Base-by-base conservation (phyloP, 2,888 invertebrate species). In the Volucella bombylans region DNA sequence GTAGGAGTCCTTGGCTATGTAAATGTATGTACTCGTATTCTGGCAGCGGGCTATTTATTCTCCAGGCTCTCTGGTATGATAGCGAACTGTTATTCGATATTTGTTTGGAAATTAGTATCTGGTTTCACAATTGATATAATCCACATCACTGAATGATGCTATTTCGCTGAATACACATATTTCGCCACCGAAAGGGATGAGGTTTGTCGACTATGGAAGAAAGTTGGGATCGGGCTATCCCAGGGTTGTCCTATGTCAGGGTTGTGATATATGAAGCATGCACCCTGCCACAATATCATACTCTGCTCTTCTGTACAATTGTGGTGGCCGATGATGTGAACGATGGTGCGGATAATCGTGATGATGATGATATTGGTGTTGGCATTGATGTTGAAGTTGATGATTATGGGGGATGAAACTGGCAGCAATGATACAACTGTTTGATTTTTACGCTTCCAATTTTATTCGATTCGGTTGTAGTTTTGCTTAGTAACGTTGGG, bases 51-150 rank as follows among this genome's bases (percentile, higher is more conserved):
- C 18, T 18, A 18, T 18, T 18, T 18, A 18, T 18, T 18, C 18
- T 49, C 23, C 12, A n/a, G 47, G 23, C 8, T 45, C 38, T 18
- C 49, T 3, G 1, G 6, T 49, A n/a, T 49, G 14, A n/a, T 47
- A 6, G 47, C 10, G 23, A 11, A 54, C 49, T 39, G 62, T 38
- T 71, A 57, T 72, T 72, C 49, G 76, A 81, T 85, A 73, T 85
- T 81, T 85, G 81, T 81, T 85, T 85, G 81, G 68, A 81, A 23
- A 85, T 85, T 85, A 85, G 81, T 85, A 72, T 77, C 85, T 77
- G 72, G 81, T 62, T 81, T 65, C 72, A 81, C 62, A 76, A 81
- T 72, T 85, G 76, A 81, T 81, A 72, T 67, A 68, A 81, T 81
- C 39, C 68, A 68, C 76, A 64, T 77, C 72, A 77, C 49, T 76